Evolutionary conservation across 1,140 invertebrate genomes (phyloP).

Genomic region (Doryteuthis pealeii): DNA sequence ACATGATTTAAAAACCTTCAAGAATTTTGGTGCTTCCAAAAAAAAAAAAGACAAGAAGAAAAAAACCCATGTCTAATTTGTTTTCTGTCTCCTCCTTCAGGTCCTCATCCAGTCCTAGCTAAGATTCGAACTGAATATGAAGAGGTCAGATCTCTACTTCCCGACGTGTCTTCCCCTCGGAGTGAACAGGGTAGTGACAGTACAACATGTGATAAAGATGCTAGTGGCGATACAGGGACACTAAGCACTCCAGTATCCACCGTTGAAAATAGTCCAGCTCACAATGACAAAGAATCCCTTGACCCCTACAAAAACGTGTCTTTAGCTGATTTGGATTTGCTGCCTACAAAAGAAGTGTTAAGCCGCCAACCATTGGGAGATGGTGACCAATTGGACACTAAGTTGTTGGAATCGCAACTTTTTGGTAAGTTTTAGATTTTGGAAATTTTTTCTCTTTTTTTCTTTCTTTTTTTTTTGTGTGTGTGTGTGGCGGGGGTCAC

Average conservation of each 20-base stretch:
- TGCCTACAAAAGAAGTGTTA: conserved; percentile 47
- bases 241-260: conserved; percentile 13
- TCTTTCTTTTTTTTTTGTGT: background rate
- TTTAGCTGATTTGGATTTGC: conserved; percentile 47
- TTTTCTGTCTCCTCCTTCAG: conserved; percentile 22
- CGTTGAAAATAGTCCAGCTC: conserved; percentile 14
- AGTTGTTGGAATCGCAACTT: background rate
- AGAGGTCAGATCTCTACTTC: conserved; percentile 46
- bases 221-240: conserved; percentile 23
- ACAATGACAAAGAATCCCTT: conserved; percentile 13
- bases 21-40: no score
- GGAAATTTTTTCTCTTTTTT: background rate
- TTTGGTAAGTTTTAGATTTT: conserved; percentile 7
- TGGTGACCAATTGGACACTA: background rate
- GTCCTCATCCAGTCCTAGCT: conserved; percentile 37
- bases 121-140: conserved; percentile 49
- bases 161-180: conserved; percentile 29
- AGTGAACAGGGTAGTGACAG: conserved; percentile 17
- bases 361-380: background rate
- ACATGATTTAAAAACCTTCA: no score
- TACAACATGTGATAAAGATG: conserved; percentile 25
- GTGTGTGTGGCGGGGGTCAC: no score
- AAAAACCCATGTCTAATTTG: no score
- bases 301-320: conserved; percentile 9
- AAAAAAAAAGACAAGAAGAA: no score